Conservation (phyloP, 2,113 vertebrate genomes). For the Hydropotes inermis region DNA sequence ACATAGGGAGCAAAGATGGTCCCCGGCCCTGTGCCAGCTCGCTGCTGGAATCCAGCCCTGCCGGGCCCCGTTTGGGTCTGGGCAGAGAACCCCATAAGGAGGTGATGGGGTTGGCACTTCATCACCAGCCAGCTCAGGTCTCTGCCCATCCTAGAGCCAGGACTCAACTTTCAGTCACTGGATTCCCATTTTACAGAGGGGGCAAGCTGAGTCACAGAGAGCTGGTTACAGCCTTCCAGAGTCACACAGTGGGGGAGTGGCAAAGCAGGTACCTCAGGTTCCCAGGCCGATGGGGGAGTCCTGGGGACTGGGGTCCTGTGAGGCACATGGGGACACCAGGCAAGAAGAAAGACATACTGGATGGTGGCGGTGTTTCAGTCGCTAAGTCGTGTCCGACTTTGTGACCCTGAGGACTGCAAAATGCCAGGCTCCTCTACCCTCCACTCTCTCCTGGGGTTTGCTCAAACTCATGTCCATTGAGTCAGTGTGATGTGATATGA, state of each 20-base stretch:
- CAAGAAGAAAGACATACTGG: background rate
- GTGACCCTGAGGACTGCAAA: background rate
- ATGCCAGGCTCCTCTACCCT: background rate
- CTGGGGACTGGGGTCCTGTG: background rate
- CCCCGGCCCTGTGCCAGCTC: background rate
- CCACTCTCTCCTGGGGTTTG: background rate
- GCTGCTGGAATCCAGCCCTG: accelerated
- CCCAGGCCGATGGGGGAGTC: background rate
- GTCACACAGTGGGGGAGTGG: background rate
- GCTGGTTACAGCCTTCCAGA: background rate
- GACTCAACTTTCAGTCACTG: accelerated
- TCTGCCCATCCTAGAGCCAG: background rate
- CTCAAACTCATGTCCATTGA: background rate
- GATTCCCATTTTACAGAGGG: background rate
- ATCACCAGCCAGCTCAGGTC: background rate
- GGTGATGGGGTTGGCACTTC: background rate
- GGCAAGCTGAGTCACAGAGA: background rate
- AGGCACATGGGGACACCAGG: background rate
- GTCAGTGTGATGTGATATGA: background rate
- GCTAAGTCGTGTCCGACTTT: background rate
- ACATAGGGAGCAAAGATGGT: background rate
- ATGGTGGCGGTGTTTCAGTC: background rate
- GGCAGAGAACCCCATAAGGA: background rate
- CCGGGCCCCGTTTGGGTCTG: accelerated
- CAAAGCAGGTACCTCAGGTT: background rate